Conservation (phyloP, 2,888 invertebrate species). For the Hesperia comma region DNA sequence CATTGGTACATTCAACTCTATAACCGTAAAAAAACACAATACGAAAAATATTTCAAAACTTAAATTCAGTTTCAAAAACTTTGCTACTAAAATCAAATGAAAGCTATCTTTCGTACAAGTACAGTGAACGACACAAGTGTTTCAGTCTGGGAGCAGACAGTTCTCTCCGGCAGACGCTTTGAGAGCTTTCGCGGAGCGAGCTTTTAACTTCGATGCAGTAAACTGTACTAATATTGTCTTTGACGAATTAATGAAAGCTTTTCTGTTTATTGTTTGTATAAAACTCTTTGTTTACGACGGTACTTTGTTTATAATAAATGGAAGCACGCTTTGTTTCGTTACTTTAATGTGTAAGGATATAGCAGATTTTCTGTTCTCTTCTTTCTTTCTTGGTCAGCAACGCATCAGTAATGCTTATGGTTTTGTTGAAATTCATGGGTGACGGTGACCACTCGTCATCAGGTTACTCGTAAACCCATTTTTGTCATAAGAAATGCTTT, state of each 20-base stretch:
- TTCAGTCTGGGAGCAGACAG: constrained; percentile 31
- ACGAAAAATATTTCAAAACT: no score
- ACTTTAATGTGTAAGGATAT: background rate
- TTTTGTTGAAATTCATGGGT: no score
- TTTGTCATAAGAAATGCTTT: no score
- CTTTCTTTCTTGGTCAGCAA: no score
- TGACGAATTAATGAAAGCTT: constrained; percentile 10
- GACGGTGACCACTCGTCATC: no score
- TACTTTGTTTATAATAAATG: background rate
- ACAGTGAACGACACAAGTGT: constrained; percentile 35
- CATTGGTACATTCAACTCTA: no score
- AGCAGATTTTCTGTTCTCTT: no score
- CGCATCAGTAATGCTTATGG: no score
- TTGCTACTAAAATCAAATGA: background rate
- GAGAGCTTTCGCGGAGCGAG: constrained; percentile 22
- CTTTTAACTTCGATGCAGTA: constrained; percentile 28
- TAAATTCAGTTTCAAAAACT: background rate
- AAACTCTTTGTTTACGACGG: background rate
- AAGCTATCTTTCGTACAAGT: constrained; percentile 16
- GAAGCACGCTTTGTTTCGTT: background rate
- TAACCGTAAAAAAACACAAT: no score
- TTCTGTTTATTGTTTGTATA: background rate
- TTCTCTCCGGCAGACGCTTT: constrained; percentile 16
- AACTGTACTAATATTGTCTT: constrained; percentile 24
- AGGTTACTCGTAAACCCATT: no score